Evolutionary conservation across 2,797 vertebrate species (phyloP).

Genomic region (Gymnoscopelus braueri): DNA sequence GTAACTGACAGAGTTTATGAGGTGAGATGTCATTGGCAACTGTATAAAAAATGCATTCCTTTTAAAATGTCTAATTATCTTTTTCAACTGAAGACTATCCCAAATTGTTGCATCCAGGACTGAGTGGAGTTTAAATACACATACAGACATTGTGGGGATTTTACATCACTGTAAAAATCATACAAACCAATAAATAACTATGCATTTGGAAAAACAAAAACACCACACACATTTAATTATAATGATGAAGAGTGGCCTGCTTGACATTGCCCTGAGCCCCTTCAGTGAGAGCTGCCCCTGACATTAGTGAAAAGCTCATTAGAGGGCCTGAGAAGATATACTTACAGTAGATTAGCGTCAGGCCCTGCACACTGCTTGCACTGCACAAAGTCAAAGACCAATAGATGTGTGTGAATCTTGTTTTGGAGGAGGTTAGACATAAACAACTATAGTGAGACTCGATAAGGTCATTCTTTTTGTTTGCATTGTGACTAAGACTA

Average conservation of each 20-base stretch:
- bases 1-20: not conserved
- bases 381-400: slow-evolving; percentile 58
- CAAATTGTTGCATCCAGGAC: not conserved
- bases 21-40: not conserved
- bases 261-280: slow-evolving; percentile 57
- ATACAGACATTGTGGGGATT: slow-evolving; percentile 10
- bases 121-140: not conserved
- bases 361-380: slow-evolving; percentile 43
- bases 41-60: not conserved
- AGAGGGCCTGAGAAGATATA: slow-evolving; percentile 70
- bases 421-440: not conserved
- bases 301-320: slow-evolving; percentile 77
- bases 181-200: no score
- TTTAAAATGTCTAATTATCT: not conserved
- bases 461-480: not conserved
- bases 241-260: slow-evolving; percentile 9
- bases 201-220: no score
- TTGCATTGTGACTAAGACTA: no score
- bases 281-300: slow-evolving; percentile 40
- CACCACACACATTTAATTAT: not conserved
- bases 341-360: slow-evolving; percentile 64
- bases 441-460: not conserved
- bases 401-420: no score
- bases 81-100: no score
- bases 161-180: not conserved